Evolutionary conservation across 1,140 invertebrate species (phyloP), one percentile per base, ranked within the genome.

Genomic region (Cecropterus lyciades): DNA sequence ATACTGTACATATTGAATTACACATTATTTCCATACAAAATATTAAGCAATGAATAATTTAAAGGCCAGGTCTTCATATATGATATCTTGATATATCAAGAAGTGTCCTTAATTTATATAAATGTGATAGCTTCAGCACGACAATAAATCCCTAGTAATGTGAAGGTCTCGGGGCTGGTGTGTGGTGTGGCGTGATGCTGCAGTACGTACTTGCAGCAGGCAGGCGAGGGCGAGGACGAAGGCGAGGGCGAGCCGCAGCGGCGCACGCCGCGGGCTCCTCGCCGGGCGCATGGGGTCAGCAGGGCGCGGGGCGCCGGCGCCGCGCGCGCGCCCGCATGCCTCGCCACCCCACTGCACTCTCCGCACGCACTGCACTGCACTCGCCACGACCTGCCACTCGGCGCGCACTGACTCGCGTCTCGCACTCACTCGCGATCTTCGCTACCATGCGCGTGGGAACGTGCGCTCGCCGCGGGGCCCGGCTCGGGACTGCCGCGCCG

Each of bases 221-320:
- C 77, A 79, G 84, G 77, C 79, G 82, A 82, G 79, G 85, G 82
- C 83, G 83, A 85, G 79, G 84, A 75, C 79, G 82, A 82, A 77
- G 85, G 82, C 83, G 83, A 85, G 79, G 70, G 79, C 80, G 77
- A 84, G 83, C 83, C 80, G 80, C 80, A 85, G 82, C 80, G 83
- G 80, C 82, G 77, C 59, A 71, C 63, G 80, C 76, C 76, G 84
- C 79, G 68, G 51, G 67, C n/a, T 27, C 57, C n/a, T 17, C 57
- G 53, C 74, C 72, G 72, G 64, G 76, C 80, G 80, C 82, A 84
- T 85, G 65, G 77, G 80, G 77, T 86, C 82, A 86, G 79, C 77
- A 75, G 67, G 74, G 80, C 82, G 79, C 73, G 74, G 69, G 70
- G 80, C 77, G 80, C 77, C 74, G 73, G 73, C 76, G 71, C 66